Conservation (phyloP, 2,888 invertebrate genomes). For the Eupithecia dodoneata region DNA sequence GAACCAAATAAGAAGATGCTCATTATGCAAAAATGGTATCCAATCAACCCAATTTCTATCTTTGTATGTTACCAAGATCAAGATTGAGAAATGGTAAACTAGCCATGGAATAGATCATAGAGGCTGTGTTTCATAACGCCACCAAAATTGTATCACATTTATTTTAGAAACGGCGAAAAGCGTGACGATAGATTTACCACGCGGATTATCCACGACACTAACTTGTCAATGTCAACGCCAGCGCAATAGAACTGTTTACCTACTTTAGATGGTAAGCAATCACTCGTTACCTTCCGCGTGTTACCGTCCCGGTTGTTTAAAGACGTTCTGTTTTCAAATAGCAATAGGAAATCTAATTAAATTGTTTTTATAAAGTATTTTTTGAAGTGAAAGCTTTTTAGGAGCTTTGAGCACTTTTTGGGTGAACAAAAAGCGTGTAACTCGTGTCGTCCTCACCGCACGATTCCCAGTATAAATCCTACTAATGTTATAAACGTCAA, state of each 20-base stretch:
- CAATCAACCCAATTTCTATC: constrained; percentile 1
- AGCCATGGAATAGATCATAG: not conserved
- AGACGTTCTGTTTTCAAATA: not conserved
- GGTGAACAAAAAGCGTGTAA: too few relatives aligned
- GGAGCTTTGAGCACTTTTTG: too few relatives aligned
- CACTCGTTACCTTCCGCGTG: not conserved
- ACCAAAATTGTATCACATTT: constrained; percentile 45
- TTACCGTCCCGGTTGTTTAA: not conserved
- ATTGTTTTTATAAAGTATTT: too few relatives aligned
- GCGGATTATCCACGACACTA: constrained; percentile 45
- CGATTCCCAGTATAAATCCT: too few relatives aligned
- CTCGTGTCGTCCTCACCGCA: too few relatives aligned
- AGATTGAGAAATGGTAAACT: not conserved
- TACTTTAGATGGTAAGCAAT: constrained; percentile 5
- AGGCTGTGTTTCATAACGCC: constrained; percentile 36
- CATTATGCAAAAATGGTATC: constrained; percentile 15
- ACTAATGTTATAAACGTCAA: too few relatives aligned
- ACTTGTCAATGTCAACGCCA: constrained; percentile 49
- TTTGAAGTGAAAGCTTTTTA: too few relatives aligned
- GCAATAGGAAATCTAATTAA: not conserved
- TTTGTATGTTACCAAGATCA: constrained; percentile 19
- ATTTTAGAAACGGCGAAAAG: constrained; percentile 47
- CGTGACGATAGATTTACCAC: constrained; percentile 52
- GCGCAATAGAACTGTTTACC: constrained; percentile 31
- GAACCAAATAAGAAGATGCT: constrained; percentile 15